Conservation (phyloP, 1,140 invertebrate genomes). For the Drosophila kohkoa region DNA sequence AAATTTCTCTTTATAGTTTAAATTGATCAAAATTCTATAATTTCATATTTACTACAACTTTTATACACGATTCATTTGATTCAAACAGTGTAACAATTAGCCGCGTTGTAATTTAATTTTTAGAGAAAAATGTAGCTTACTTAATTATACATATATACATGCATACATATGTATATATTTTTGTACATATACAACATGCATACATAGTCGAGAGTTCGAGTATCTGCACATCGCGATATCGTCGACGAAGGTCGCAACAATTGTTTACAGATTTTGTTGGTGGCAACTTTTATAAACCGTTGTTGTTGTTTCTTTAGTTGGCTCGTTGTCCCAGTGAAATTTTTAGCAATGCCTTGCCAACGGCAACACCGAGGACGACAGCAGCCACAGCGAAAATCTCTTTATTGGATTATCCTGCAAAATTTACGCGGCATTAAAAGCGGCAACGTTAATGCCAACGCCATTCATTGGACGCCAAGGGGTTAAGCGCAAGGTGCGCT, state of each 20-base stretch:
- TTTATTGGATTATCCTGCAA: slow-evolving; percentile 83
- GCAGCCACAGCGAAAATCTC: slow-evolving; percentile 76
- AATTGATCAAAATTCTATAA: too few relatives aligned
- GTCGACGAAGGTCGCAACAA: slow-evolving; percentile 42
- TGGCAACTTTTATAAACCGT: slow-evolving; percentile 40
- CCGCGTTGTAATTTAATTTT: not conserved
- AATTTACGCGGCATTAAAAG: slow-evolving; percentile 82
- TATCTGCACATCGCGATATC: slow-evolving; percentile 5
- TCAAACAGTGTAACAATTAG: not conserved
- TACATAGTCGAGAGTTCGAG: not conserved
- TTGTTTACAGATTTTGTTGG: slow-evolving; percentile 61
- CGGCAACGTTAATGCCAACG: slow-evolving; percentile 50
- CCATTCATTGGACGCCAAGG: slow-evolving; percentile 48
- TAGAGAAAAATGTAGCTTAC: too few relatives aligned
- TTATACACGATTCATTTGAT: not conserved
- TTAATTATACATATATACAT: too few relatives aligned
- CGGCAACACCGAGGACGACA: slow-evolving; percentile 28
- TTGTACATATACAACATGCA: too few relatives aligned
- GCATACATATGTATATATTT: too few relatives aligned
- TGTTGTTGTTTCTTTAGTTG: slow-evolving; percentile 33
- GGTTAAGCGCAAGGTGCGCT: slow-evolving; percentile 70
- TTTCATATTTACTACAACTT: too few relatives aligned
- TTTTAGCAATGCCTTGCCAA: slow-evolving; percentile 54
- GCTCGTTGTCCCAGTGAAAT: slow-evolving; percentile 47
- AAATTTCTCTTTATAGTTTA: too few relatives aligned